Conservation (phyloP, 2,888 invertebrate genomes). For the Diarsia rubi region DNA sequence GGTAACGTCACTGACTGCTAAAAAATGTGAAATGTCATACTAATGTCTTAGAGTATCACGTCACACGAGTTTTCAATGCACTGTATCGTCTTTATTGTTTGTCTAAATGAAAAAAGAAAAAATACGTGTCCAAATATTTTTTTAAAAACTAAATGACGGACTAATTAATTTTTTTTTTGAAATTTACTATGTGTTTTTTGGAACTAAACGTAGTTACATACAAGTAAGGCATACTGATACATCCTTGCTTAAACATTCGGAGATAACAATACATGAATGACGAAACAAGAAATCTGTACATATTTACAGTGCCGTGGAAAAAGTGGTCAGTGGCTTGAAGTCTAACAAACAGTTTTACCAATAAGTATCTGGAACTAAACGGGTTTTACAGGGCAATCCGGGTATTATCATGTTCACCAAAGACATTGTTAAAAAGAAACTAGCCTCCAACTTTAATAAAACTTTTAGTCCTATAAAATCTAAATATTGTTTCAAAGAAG, state of each 20-base stretch:
- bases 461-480: background rate
- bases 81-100: too few species aligned
- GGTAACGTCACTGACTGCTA: too few species aligned
- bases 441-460: background rate
- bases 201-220: background rate
- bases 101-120: too few species aligned
- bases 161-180: too few species aligned
- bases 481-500: conserved; percentile 21
- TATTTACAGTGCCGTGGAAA: background rate
- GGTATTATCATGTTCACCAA: too few species aligned
- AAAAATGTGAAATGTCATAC: too few species aligned
- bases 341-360: background rate
- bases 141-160: too few species aligned
- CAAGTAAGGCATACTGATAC: background rate
- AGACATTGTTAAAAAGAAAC: background rate
- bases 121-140: too few species aligned
- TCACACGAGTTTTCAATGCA: too few species aligned
- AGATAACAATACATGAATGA: background rate
- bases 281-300: too few species aligned
- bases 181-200: too few species aligned
- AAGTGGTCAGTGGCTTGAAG: background rate
- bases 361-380: background rate
- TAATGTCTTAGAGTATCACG: too few species aligned
- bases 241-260: background rate
- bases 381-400: background rate